These are phyloP conservation scores for Ficedula albicollis DNA, from an alignment of 2,797 vertebrate species.

Conservation along the genomic window DNA sequence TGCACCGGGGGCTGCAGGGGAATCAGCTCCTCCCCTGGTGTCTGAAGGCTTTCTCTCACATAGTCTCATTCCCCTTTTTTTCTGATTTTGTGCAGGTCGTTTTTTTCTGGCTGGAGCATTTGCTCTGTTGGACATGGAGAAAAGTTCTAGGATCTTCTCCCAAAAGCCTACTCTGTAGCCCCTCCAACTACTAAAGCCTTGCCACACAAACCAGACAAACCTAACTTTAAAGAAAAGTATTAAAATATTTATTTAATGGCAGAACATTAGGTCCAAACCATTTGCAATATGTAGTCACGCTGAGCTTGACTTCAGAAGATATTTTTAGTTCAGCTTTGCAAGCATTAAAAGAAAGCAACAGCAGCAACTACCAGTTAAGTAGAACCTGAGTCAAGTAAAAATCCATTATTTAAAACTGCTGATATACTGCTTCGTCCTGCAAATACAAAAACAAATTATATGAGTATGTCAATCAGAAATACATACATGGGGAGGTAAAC, in stretches of 20 bases:
- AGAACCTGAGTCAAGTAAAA: slow-evolving; percentile 12
- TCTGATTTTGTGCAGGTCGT: not conserved
- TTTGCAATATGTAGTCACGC: not conserved
- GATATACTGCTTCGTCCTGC: not conserved
- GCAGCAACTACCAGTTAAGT: not conserved
- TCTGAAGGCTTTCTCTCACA: not conserved
- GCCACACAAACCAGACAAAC: rapidly evolving
- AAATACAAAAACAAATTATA: not conserved
- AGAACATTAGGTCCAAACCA: not conserved
- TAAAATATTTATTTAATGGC: not conserved
- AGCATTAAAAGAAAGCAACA: not conserved
- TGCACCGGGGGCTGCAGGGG: not conserved
- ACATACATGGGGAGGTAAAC: not conserved
- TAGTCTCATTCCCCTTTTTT: not conserved
- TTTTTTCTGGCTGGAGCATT: not conserved
- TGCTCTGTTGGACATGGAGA: rapidly evolving
- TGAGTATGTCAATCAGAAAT: not conserved
- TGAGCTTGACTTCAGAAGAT: not conserved
- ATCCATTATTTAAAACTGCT: slow-evolving; percentile 8
- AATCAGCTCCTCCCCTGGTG: not conserved
- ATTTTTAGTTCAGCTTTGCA: slow-evolving; percentile 5
- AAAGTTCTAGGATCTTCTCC: not conserved
- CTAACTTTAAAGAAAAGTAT: not conserved
- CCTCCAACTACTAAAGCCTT: not conserved
- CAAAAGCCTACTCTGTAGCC: not conserved